A percentile compares a stretch with the other conserved stretches of the same genome.
phyloP scores from a whole-genome alignment of 2,888 invertebrate species.

The Elegia similella region DNA sequence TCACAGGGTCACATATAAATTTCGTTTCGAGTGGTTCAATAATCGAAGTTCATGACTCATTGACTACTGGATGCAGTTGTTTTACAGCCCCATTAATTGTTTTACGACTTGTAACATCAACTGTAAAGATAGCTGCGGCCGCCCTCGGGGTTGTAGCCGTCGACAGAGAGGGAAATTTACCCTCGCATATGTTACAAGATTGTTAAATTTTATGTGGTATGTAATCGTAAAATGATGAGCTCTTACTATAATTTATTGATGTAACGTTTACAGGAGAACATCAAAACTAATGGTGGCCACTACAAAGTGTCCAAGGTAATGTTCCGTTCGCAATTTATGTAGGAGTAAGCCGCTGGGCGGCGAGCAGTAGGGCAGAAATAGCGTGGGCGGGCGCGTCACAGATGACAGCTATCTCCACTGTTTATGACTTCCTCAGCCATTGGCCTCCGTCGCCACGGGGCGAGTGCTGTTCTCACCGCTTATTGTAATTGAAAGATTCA shows the following conservation, averaged over 20 bases:
- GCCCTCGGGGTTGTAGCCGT: constrained; percentile 52
- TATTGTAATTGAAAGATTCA: not conserved
- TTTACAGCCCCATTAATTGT: constrained; percentile 71
- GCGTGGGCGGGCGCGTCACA: constrained; percentile 76
- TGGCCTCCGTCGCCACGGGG: constrained; percentile 47
- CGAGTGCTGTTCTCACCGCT: not conserved
- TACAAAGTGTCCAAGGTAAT: constrained; percentile 54
- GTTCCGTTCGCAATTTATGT: constrained; percentile 54
- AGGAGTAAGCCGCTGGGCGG: constrained; percentile 49
- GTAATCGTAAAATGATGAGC: constrained; percentile 22
- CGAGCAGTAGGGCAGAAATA: constrained; percentile 69
- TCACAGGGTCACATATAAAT: constrained; percentile 39
- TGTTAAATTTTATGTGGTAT: constrained; percentile 24
- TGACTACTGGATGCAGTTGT: constrained; percentile 51
- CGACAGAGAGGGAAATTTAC: constrained; percentile 38
- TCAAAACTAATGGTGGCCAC: constrained; percentile 38
- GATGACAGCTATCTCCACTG: constrained; percentile 71
- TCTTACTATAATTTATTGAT: constrained; percentile 8
- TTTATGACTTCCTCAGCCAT: constrained; percentile 81
- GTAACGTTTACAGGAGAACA: constrained; percentile 20
- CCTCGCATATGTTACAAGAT: constrained; percentile 24
- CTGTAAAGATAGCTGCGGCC: constrained; percentile 64
- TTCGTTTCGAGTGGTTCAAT: constrained; percentile 41
- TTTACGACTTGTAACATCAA: constrained; percentile 59
- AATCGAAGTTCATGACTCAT: constrained; percentile 38